Percentiles rank a stretch among this genome's conserved stretches.
Conservation (phyloP, 2,888 invertebrate genomes). For the Lydus trimaculatus region DNA sequence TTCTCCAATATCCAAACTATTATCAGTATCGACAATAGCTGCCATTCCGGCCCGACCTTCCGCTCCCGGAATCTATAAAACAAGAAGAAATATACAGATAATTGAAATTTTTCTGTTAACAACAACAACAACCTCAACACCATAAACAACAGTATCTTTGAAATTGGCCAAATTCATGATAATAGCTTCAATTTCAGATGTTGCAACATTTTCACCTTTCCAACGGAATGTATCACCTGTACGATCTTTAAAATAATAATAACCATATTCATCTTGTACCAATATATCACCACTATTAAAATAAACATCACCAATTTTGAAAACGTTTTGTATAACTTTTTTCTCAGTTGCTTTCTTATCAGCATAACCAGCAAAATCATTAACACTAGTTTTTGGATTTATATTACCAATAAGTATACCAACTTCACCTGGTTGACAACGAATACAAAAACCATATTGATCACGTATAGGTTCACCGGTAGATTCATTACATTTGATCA, state of each 20-base stretch:
- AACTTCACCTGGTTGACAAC: constrained; percentile 82
- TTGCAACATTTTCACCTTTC: constrained; percentile 98
- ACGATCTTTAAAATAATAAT: constrained; percentile 92
- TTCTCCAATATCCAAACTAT: constrained; percentile 65
- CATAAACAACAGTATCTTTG: constrained; percentile 82
- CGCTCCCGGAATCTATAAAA: constrained; percentile 72
- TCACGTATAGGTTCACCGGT: constrained; percentile 78
- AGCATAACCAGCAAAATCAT: constrained; percentile 76
- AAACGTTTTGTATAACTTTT: constrained; percentile 75
- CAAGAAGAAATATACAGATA: neutral
- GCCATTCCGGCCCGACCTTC: constrained; percentile 96
- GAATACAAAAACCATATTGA: constrained; percentile 74
- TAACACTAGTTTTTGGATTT: constrained; percentile 61
- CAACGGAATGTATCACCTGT: constrained; percentile 85
- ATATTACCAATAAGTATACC: constrained; percentile 85
- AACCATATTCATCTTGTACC: constrained; percentile 90
- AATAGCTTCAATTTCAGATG: constrained; percentile 92
- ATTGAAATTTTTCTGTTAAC: constrained; percentile 28
- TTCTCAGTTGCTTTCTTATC: constrained; percentile 72
- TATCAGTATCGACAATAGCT: constrained; percentile 78
- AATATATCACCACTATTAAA: constrained; percentile 93
- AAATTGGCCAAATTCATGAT: constrained; percentile 79
- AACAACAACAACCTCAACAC: constrained; percentile 77
- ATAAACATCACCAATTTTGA: constrained; percentile 84
- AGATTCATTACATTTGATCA: constrained; percentile 72